Evolutionary conservation across 2,888 invertebrate species (phyloP).

Genomic region (Ischnus inquisitorius): DNA sequence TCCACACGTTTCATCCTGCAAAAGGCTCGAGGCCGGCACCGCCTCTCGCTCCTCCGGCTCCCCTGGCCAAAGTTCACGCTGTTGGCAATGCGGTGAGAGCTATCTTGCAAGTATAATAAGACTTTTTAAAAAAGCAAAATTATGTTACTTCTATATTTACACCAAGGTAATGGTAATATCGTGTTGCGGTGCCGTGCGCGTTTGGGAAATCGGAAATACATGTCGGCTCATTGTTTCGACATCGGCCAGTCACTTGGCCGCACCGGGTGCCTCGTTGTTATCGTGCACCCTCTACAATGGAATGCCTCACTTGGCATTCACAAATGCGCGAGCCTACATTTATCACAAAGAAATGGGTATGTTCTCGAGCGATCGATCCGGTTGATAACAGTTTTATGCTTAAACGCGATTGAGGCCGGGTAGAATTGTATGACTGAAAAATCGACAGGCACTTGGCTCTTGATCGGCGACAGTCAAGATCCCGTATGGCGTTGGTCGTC

Average conservation of each 20-base stretch:
- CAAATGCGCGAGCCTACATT: conserved; percentile 94
- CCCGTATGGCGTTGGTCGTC: conserved; percentile 85
- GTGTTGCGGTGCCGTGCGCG: conserved; percentile 83
- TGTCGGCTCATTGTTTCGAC: conserved; percentile 83
- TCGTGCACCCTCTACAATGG: conserved; percentile 88
- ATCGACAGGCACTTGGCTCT: conserved; percentile 85
- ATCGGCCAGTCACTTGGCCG: conserved; percentile 82
- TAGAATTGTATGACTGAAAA: background rate
- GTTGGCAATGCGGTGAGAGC: conserved; percentile 81
- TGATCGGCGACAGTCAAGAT: conserved; percentile 86
- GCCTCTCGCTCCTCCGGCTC: conserved; percentile 82
- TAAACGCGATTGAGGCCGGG: background rate
- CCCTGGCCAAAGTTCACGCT: conserved; percentile 82
- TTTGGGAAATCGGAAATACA: conserved; percentile 83
- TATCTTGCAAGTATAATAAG: conserved; percentile 16
- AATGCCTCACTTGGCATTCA: conserved; percentile 93
- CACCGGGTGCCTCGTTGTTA: conserved; percentile 80
- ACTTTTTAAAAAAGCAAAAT: conserved; percentile 17
- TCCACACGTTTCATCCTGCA: conserved; percentile 82
- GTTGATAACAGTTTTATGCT: background rate
- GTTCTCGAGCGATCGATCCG: conserved; percentile 71
- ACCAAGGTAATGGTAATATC: conserved; percentile 84
- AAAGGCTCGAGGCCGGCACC: conserved; percentile 82
- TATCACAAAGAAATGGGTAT: conserved; percentile 93
- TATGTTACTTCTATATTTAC: background rate